Percentiles rank a stretch among this genome's conserved stretches.
Conservation (phyloP, 2,113 vertebrate species). For the Oncorhynchus masou region DNA sequence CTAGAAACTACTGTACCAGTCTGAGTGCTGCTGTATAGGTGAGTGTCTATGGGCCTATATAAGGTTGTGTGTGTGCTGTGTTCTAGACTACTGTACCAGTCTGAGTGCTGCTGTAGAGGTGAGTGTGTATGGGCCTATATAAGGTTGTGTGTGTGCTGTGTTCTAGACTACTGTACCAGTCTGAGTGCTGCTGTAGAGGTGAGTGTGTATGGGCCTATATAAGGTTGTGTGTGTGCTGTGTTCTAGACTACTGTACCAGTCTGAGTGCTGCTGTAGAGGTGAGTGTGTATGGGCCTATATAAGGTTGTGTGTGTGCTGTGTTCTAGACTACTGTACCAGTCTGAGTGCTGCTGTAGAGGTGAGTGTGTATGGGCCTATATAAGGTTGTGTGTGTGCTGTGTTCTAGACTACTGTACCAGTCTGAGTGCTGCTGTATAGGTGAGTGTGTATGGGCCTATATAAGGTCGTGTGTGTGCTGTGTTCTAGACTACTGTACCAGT, state of each 20-base stretch:
- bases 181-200: neutral
- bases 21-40: neutral
- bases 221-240: conserved; percentile 18
- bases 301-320: conserved; percentile 18
- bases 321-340: too few relatives aligned
- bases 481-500: too few relatives aligned
- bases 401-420: too few relatives aligned
- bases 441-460: neutral
- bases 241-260: too few relatives aligned
- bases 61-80: conserved; percentile 18
- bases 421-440: neutral
- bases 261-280: neutral
- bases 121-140: neutral
- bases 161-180: too few relatives aligned
- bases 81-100: too few relatives aligned
- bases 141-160: conserved; percentile 18
- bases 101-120: neutral
- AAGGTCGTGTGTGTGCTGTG: conserved; percentile 17
- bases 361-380: neutral
- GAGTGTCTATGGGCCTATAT: neutral
- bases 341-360: neutral
- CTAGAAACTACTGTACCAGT: too few relatives aligned
- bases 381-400: conserved; percentile 18
- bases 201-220: neutral
- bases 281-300: neutral